Evolutionary conservation across 2,113 vertebrate species (phyloP).

Genomic region (Carlito syrichta): DNA sequence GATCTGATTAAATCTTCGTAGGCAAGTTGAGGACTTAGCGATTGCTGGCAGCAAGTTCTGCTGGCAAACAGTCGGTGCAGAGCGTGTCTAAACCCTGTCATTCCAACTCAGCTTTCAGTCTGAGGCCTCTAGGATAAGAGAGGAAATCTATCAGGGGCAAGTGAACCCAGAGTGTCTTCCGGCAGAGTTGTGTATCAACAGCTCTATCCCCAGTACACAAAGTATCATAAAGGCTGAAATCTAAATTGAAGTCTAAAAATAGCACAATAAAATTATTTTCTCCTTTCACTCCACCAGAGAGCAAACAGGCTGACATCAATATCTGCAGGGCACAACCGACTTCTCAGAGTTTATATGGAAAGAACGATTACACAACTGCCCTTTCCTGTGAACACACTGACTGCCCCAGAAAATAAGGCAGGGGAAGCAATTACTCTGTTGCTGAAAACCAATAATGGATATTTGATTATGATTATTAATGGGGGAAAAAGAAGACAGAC

Average conservation of each 20-base stretch:
- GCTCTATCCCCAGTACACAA: conserved; percentile 17
- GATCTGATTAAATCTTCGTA: neutral
- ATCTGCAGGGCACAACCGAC: conserved; percentile 46
- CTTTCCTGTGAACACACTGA: conserved; percentile 40
- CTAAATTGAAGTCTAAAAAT: conserved; percentile 75
- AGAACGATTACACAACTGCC: conserved; percentile 20
- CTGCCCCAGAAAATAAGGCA: conserved; percentile 64
- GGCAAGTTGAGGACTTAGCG: neutral
- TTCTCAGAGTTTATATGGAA: conserved; percentile 49
- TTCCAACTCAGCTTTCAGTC: neutral
- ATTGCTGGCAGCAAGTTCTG: neutral
- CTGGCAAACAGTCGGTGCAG: neutral
- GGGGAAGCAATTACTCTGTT: conserved; percentile 61
- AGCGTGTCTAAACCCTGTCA: fast-evolving
- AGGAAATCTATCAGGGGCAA: neutral
- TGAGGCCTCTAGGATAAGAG: neutral
- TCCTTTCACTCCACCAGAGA: conserved; percentile 56
- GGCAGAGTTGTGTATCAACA: neutral
- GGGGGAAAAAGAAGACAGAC: conserved; percentile 63
- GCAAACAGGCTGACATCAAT: neutral
- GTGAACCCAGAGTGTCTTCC: neutral
- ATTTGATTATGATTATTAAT: conserved; percentile 80
- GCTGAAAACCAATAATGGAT: conserved; percentile 71
- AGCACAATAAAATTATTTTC: conserved; percentile 58
- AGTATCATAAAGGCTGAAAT: conserved; percentile 54